Percentiles rank a stretch among this genome's conserved stretches.
Evolutionary conservation across 2,113 vertebrate genomes (phyloP).

Genomic region (Lonchura striata): DNA sequence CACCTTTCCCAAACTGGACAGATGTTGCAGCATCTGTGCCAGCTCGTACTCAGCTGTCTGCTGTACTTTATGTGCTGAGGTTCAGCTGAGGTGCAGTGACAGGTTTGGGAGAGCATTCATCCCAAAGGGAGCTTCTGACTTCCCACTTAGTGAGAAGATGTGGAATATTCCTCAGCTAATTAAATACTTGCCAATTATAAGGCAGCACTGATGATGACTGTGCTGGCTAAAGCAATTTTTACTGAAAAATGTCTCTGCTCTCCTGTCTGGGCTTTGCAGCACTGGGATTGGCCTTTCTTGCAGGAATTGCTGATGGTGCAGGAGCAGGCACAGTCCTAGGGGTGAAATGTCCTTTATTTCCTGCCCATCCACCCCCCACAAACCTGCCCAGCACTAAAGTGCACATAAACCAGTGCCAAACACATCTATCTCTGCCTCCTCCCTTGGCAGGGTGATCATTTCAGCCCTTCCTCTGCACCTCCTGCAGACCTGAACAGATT

Average conservation of each 20-base stretch:
- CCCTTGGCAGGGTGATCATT: background rate
- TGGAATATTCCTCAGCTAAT: conserved; percentile 8
- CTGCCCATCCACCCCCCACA: background rate
- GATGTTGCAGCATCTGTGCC: conserved; percentile 43
- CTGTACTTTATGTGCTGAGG: background rate
- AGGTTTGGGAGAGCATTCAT: background rate
- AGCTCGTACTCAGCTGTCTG: background rate
- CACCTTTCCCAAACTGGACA: background rate
- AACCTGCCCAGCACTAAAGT: background rate
- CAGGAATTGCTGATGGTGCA: background rate
- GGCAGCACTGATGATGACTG: background rate
- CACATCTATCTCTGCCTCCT: background rate
- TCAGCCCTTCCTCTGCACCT: background rate
- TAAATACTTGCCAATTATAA: conserved; percentile 42
- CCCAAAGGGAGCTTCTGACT: background rate
- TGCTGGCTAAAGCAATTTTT: conserved; percentile 12
- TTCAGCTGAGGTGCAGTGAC: background rate
- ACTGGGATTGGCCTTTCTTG: background rate
- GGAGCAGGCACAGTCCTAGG: background rate
- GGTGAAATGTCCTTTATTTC: background rate
- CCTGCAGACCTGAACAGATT: background rate
- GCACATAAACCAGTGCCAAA: background rate
- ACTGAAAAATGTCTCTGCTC: background rate
- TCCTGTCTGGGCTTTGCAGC: background rate
- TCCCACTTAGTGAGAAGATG: background rate